Base-by-base conservation (phyloP, 2,113 vertebrate genomes). In the Callionymus lyra region DNA sequence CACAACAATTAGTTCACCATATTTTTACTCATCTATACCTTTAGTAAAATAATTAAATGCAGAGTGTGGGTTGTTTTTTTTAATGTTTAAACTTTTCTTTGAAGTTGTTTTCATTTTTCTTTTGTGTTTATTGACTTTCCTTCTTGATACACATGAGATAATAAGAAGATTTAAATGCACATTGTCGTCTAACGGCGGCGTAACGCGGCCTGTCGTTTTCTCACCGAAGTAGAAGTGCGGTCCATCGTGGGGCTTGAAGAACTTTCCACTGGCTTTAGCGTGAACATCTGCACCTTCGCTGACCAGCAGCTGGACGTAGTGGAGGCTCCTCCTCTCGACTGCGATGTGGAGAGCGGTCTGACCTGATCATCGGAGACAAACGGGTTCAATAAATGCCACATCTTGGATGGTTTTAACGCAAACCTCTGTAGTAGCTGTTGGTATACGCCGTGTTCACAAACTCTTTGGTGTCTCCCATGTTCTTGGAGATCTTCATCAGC, bases 321-420 rank as follows among this genome's bases (percentile, higher is more conserved):
- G 63, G 53, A 87, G 54, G 59, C 90, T 96, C 40, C 95, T 87
- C 64, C 95, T 90, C 81, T 99, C 95, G 0, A 96, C 92, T 56
- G 94, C 91, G 1, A 98, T 89, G 49, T 98, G 94, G 16, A 99
- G 86, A 1, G 94, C 91, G 1, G 95, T 93, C 80, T 99, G 95
- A 35, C 94, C 93, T 94, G 47, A 10, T 16, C 4, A 27, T n/a
- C n/a, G n/a, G n/a, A n/a, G n/a, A n/a, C n/a, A n/a, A n/a, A n/a
- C n/a, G n/a, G n/a, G n/a, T 21, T 21, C 18, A 15, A 14, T 15
- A 9, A 1, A 14, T 3, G 2, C 3, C 10, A 17, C 10, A 37
- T 37, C 14, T 16, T 21, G 2, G 3, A 15, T 14, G 12, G 27
- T 36, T 6, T 16, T 4, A 37, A n/a, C 21, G 5, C 47, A 1